phyloP scores from a whole-genome alignment of 2,797 vertebrate genomes.

The Neosalanx taihuensis region DNA sequence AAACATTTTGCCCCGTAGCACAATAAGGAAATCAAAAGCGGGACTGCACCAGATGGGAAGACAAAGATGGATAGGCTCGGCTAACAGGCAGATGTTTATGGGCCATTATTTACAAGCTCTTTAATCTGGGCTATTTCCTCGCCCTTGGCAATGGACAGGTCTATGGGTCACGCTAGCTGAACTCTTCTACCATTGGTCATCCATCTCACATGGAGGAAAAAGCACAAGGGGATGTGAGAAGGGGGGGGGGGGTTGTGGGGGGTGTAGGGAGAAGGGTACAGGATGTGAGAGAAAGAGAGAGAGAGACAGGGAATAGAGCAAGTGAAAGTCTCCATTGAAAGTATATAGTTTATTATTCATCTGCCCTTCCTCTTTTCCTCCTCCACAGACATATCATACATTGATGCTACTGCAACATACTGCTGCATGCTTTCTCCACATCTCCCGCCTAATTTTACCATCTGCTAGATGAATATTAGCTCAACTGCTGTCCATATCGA shows the following conservation, averaged over 20 bases:
- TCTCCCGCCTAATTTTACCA: conserved; percentile 67
- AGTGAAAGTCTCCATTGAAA: conserved; percentile 36
- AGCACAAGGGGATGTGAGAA: conserved; percentile 13
- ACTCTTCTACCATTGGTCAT: conserved; percentile 62
- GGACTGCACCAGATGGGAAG: conserved; percentile 62
- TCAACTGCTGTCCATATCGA: conserved; percentile 67
- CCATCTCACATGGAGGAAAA: conserved; percentile 63
- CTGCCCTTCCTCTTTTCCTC: conserved; percentile 14
- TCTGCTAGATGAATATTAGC: conserved; percentile 76
- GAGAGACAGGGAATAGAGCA: conserved; percentile 8
- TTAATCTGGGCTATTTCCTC: conserved; percentile 74
- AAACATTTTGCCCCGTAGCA: conserved; percentile 65
- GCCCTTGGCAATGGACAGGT: conserved; percentile 76
- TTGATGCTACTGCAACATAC: conserved; percentile 37
- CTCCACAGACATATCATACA: conserved; percentile 51
- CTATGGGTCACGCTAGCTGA: conserved; percentile 64
- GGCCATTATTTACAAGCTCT: conserved; percentile 74
- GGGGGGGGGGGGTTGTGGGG: not conserved
- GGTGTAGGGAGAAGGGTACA: not conserved
- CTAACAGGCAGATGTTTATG: conserved; percentile 75
- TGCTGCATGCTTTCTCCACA: conserved; percentile 22
- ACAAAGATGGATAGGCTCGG: conserved; percentile 57
- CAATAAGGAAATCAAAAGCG: conserved; percentile 59
- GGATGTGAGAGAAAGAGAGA: not conserved
- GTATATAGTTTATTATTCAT: conserved; percentile 48